phyloP scores from a whole-genome alignment of 1,140 invertebrate species.

The Schlechtendalia chinensis region DNA sequence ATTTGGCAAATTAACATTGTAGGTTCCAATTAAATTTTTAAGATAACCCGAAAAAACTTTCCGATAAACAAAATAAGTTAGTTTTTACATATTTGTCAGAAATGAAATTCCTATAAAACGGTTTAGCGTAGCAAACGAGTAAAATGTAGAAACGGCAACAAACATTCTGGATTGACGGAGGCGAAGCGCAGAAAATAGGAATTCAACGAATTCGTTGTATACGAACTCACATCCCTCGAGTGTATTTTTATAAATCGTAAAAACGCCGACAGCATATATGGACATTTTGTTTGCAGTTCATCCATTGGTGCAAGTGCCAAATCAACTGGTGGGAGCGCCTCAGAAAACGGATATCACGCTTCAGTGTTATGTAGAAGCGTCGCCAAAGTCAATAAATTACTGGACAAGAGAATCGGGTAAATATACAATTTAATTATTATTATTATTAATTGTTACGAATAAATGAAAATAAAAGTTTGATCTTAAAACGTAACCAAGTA shows the following conservation, averaged over 20 bases:
- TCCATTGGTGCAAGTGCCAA: constrained; percentile 88
- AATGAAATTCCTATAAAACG: constrained; percentile 45
- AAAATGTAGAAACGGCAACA: constrained; percentile 22
- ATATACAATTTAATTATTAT: not conserved
- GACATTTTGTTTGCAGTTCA: constrained; percentile 66
- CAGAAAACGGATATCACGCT: constrained; percentile 84
- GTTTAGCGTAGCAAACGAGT: not conserved
- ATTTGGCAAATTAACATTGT: constrained; percentile 34
- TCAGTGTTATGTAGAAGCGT: constrained; percentile 90
- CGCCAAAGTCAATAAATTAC: constrained; percentile 86
- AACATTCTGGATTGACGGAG: constrained; percentile 10
- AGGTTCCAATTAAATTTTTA: constrained; percentile 22
- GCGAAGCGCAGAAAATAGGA: not conserved
- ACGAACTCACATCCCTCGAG: not conserved
- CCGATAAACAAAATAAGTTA: constrained; percentile 33
- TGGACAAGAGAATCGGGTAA: constrained; percentile 61
- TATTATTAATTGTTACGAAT: not conserved
- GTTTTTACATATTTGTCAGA: constrained; percentile 35
- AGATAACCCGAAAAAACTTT: constrained; percentile 18
- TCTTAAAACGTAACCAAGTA: too few species aligned
- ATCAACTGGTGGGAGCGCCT: constrained; percentile 86
- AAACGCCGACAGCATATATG: not conserved
- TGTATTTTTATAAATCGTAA: constrained; percentile 23
- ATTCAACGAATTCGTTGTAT: constrained; percentile 41
- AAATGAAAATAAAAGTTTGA: too few species aligned